Base-by-base conservation (phyloP, 2,113 vertebrate species). In the Pangasianodon hypophthalmus region DNA sequence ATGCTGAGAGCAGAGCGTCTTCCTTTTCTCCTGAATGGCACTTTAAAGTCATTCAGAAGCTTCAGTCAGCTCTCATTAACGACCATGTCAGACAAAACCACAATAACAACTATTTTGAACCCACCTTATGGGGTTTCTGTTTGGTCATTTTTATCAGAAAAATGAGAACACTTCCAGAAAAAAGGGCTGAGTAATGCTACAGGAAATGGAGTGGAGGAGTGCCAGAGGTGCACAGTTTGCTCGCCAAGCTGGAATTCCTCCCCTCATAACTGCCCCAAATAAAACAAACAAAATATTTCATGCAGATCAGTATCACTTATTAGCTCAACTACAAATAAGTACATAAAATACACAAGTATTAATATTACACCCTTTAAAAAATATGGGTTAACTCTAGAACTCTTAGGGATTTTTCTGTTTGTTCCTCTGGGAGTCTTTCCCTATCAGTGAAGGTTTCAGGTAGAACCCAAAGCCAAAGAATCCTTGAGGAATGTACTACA, bases 141-240 rank as follows among this genome's bases (percentile, higher is more conserved):
- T 90, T 86, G 50, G 84, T 69, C 48, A 21, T 80, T 86, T 69
- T 89, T 62, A 81, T 56, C 60, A 71, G 89, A 82, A 90, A 90
- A 82, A 44, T 54, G 73, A 86, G 84, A 81, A 80, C 77, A 90
- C n/a, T 90, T 82, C 85, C 84, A 90, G 88, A 77, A 85, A 90
- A 86, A 82, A 29, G n/a, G 48, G 88, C 46, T 87, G 69, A 71
- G 64, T 90, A 89, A 84, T 90, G 71, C 60, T 80, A 92, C 91
- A 90, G 92, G 90, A 92, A 92, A 89, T 80, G 18, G 73, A 77
- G 29, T 69, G 52, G 89, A 80, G 80, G 52, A 71, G 75, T 77
- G 86, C 89, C 75, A 88, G 82, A 88, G 75, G 50, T 82, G 32
- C 67, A 64, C 18, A 26, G 44, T 48, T 41, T 84, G 79, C 79